These are phyloP conservation scores for Leptopilina clavipes DNA, from an alignment of 1,140 invertebrate species.

Conservation along the genomic window DNA sequence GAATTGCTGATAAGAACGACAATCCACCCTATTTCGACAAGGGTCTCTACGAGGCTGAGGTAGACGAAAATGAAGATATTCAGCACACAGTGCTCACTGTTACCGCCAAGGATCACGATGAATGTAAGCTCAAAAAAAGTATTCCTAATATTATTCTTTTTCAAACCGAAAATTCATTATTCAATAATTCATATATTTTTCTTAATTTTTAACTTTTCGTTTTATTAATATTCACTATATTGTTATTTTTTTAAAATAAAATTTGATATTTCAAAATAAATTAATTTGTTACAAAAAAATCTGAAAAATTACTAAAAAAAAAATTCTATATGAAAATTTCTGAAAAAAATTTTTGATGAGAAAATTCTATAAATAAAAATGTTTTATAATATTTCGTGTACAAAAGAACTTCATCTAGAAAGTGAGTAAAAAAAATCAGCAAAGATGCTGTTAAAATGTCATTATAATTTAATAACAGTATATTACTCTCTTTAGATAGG, in stretches of 20 bases:
- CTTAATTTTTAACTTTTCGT: too few relatives aligned
- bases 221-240: too few relatives aligned
- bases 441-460: neutral
- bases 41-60: constrained; percentile 95
- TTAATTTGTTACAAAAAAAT: too few relatives aligned
- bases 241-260: too few relatives aligned
- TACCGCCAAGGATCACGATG: constrained; percentile 98
- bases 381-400: too few relatives aligned
- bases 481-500: neutral
- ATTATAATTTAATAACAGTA: constrained; percentile 18
- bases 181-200: neutral
- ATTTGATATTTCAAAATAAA: too few relatives aligned
- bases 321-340: too few relatives aligned
- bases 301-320: too few relatives aligned
- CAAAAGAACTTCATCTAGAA: neutral
- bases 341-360: too few relatives aligned
- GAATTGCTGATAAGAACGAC: constrained; percentile 97
- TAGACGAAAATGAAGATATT: constrained; percentile 98
- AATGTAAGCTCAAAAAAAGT: constrained; percentile 85
- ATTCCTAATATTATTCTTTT: neutral
- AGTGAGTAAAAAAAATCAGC: neutral
- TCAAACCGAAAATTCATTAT: neutral
- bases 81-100: constrained; percentile 97
- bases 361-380: too few relatives aligned
- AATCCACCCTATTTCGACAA: constrained; percentile 98